A percentile compares a stretch with the other conserved stretches of the same genome.
Evolutionary conservation across 2,113 vertebrate genomes (phyloP).

Genomic region (Ageneiosus marmoratus): DNA sequence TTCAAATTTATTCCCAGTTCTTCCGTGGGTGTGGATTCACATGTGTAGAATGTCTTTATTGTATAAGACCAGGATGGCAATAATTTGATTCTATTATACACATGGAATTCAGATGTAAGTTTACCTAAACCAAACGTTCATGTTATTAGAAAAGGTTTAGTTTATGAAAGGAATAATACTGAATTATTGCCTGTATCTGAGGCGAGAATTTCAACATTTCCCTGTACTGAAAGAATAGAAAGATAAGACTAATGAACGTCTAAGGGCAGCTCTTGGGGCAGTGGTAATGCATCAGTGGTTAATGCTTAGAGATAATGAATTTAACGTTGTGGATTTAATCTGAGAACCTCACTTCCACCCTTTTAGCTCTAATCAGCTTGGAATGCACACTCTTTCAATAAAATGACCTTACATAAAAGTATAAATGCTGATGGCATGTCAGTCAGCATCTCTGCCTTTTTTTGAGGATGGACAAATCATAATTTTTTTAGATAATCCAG

Average conservation of each 20-base stretch:
- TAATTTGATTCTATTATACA: background rate
- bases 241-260: background rate
- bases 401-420: background rate
- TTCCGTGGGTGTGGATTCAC: slow-evolving; percentile 59
- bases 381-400: background rate
- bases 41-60: background rate
- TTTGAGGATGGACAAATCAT: background rate
- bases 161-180: background rate
- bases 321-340: background rate
- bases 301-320: background rate
- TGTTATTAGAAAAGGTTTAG: background rate
- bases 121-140: background rate
- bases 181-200: too few relatives aligned
- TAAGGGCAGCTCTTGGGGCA: background rate
- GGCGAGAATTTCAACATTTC: background rate
- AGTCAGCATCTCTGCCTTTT: background rate
- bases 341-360: background rate
- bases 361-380: background rate
- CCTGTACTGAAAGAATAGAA: background rate
- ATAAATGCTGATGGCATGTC: background rate
- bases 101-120: background rate
- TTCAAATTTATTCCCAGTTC: slow-evolving; percentile 59
- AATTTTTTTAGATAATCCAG: background rate
- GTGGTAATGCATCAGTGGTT: background rate
- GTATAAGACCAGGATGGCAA: background rate